Percentiles rank a stretch among this genome's conserved stretches.
phyloP scores from a whole-genome alignment of 2,888 invertebrate species.

The Anthophora plumipes region DNA sequence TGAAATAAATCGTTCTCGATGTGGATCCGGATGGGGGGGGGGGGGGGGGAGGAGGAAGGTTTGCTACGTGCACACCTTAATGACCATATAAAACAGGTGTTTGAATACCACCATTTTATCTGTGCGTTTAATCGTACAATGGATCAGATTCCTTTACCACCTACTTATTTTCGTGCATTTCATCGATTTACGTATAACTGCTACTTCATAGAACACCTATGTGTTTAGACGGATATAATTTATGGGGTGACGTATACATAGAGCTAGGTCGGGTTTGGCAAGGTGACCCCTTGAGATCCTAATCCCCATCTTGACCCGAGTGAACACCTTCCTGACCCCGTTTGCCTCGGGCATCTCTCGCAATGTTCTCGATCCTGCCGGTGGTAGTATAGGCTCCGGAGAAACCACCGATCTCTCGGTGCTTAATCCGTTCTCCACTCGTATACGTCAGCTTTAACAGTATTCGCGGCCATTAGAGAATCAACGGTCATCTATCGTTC shows the following conservation, averaged over 20 bases:
- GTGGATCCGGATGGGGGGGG: too few species aligned
- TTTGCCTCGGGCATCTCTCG: constrained; percentile 37
- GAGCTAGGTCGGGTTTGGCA: constrained; percentile 40
- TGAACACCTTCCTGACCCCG: constrained; percentile 50
- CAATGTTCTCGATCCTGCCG: constrained; percentile 30
- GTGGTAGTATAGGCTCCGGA: constrained; percentile 24
- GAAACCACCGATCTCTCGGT: constrained; percentile 42
- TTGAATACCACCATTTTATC: background rate
- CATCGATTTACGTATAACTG: constrained; percentile 12
- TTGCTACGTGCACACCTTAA: too few species aligned
- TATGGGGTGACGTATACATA: constrained; percentile 48
- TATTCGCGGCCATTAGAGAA: background rate
- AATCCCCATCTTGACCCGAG: constrained; percentile 61
- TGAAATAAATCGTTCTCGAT: too few species aligned
- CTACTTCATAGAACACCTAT: constrained; percentile 34
- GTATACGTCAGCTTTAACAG: background rate
- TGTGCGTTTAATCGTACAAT: background rate
- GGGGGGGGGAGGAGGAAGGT: background rate
- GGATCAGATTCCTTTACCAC: background rate
- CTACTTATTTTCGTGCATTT: background rate
- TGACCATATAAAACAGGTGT: too few species aligned
- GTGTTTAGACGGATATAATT: constrained; percentile 51
- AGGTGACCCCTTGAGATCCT: constrained; percentile 58
- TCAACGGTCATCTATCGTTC: background rate
- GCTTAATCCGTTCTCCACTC: constrained; percentile 30